Percentiles rank a stretch among this genome's conserved stretches.
Conservation (phyloP, 2,113 vertebrate species). For the Okapia johnstoni region DNA sequence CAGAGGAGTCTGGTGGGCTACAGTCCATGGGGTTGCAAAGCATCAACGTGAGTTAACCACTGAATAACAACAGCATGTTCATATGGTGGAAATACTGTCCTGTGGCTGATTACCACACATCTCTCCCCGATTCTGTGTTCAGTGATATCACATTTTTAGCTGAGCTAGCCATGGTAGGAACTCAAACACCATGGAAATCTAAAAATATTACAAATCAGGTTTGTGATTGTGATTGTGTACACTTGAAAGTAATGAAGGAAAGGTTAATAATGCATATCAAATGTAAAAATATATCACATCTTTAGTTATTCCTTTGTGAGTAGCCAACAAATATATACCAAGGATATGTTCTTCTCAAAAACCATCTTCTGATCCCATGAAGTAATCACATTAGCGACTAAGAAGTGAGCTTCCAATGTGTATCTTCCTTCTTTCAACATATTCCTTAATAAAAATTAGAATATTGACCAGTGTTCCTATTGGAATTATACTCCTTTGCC, state of each 20-base stretch:
- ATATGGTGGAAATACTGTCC: accelerated
- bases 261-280: neutral
- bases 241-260: neutral
- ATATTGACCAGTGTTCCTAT: neutral
- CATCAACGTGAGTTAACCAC: neutral
- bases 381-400: neutral
- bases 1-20: neutral
- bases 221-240: neutral
- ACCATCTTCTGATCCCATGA: neutral
- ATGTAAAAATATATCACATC: neutral
- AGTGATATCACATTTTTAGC: neutral
- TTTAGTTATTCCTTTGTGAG: neutral
- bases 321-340: neutral
- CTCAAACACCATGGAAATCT: neutral
- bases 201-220: neutral
- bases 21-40: accelerated
- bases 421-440: neutral
- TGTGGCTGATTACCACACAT: accelerated
- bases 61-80: neutral
- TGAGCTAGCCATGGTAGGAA: neutral
- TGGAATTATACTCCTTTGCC: neutral
- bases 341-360: neutral
- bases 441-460: neutral
- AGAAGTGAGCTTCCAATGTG: neutral
- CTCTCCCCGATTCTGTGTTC: neutral